phyloP scores from a whole-genome alignment of 2,888 invertebrate genomes.

The Uloborus plumipes region DNA sequence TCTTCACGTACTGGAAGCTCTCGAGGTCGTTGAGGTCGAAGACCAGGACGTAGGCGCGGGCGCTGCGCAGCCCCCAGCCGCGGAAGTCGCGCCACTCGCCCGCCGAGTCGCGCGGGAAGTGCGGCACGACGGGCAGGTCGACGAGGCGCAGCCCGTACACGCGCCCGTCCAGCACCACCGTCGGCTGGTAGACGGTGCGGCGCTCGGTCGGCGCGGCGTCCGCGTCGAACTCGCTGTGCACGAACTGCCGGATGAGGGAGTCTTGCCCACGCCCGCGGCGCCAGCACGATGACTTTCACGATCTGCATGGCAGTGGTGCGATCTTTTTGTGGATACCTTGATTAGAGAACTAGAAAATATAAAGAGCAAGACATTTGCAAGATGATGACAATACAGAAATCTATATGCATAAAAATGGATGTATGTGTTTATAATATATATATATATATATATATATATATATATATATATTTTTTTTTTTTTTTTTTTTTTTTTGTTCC shows the following conservation, averaged over 20 bases:
- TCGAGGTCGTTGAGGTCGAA: constrained; percentile 92
- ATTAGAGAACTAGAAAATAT: too few species aligned
- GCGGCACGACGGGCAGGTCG: constrained; percentile 86
- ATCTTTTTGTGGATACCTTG: too few species aligned
- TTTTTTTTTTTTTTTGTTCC: too few species aligned
- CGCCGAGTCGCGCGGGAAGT: constrained; percentile 91
- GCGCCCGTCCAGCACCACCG: constrained; percentile 86
- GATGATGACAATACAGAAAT: too few species aligned
- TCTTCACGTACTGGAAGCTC: constrained; percentile 82
- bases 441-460: too few species aligned
- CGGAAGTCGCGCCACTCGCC: constrained; percentile 89
- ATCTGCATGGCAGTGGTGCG: constrained; percentile 34
- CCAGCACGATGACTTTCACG: constrained; percentile 66
- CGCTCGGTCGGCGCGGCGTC: constrained; percentile 83
- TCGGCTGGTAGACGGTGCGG: constrained; percentile 75
- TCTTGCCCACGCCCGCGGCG: constrained; percentile 66
- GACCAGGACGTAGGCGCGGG: constrained; percentile 91
- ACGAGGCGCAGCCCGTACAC: constrained; percentile 88
- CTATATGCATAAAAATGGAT: too few species aligned
- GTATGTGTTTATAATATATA: too few species aligned
- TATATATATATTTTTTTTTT: too few species aligned
- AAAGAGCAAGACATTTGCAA: too few species aligned
- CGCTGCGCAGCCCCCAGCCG: constrained; percentile 78
- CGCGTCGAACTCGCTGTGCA: constrained; percentile 86
- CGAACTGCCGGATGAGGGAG: constrained; percentile 81